Conservation (phyloP, 1,140 invertebrate species). For the Drosophila sp. region DNA sequence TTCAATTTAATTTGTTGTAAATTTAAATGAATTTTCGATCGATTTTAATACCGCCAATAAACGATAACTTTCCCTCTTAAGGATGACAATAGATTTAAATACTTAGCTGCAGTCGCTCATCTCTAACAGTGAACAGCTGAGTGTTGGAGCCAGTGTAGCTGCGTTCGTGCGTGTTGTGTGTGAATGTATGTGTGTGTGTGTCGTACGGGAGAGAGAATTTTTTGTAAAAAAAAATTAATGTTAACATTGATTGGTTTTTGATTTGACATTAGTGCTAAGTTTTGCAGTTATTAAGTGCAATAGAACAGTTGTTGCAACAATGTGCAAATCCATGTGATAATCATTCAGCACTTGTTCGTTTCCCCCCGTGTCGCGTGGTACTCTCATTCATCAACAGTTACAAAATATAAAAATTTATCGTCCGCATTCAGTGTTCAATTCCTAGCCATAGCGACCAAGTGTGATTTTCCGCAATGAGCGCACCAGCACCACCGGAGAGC, state of each 20-base stretch:
- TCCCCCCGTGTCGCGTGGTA: background rate
- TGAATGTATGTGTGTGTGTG: slow-evolving; percentile 27
- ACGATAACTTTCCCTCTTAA: slow-evolving; percentile 14
- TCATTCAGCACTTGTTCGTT: background rate
- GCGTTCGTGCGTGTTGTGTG: slow-evolving; percentile 31
- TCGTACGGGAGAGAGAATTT: slow-evolving; percentile 41
- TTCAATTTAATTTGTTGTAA: background rate
- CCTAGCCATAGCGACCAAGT: slow-evolving; percentile 12
- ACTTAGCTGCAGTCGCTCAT: background rate
- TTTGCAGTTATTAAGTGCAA: slow-evolving; percentile 42
- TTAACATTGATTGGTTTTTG: slow-evolving; percentile 26
- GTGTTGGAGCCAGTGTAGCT: background rate
- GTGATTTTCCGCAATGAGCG: slow-evolving; percentile 60
- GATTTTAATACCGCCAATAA: background rate
- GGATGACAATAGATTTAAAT: background rate
- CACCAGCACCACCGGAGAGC: slow-evolving; percentile 65
- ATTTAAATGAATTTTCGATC: background rate
- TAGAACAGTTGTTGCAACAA: slow-evolving; percentile 1
- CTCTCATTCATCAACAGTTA: slow-evolving; percentile 47
- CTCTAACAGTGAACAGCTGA: slow-evolving; percentile 56
- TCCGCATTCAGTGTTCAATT: background rate
- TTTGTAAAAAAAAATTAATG: slow-evolving; percentile 31
- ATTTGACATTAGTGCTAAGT: slow-evolving; percentile 43
- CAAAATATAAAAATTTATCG: background rate
- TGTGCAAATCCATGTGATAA: slow-evolving; percentile 4